Evolutionary conservation across 2,113 vertebrate species (phyloP).

Genomic region (Cottus gobio): DNA sequence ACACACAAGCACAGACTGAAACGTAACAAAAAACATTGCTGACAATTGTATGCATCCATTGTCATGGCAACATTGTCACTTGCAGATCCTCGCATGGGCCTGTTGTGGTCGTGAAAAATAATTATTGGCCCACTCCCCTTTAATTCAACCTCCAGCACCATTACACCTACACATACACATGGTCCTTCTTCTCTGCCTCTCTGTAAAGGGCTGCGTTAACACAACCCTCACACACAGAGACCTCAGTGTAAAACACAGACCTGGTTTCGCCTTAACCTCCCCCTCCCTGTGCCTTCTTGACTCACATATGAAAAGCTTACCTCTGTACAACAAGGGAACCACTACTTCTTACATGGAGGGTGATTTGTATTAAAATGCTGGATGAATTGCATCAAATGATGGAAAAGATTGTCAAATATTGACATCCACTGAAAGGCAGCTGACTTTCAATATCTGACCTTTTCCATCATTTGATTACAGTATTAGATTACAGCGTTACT

Average conservation of each 20-base stretch:
- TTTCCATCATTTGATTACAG: slow-evolving; percentile 22
- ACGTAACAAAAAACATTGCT: slow-evolving; percentile 46
- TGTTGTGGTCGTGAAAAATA: slow-evolving; percentile 31
- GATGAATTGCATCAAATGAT: too few species aligned
- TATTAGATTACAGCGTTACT: neutral
- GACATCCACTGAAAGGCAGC: too few species aligned
- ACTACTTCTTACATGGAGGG: neutral
- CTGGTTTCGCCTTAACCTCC: slow-evolving; percentile 6
- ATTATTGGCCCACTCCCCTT: neutral
- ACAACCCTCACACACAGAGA: slow-evolving; percentile 67
- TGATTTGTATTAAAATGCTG: slow-evolving; percentile 18
- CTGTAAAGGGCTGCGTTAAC: slow-evolving; percentile 48
- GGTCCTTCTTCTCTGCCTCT: slow-evolving; percentile 54
- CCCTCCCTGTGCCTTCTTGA: slow-evolving; percentile 32
- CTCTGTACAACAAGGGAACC: slow-evolving; percentile 28
- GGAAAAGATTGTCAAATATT: too few species aligned
- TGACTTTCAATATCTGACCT: neutral
- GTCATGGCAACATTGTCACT: slow-evolving; percentile 54
- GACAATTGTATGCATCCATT: slow-evolving; percentile 50
- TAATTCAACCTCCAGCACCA: slow-evolving; percentile 13
- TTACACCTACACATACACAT: slow-evolving; percentile 44
- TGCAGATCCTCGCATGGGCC: slow-evolving; percentile 48
- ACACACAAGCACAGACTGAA: slow-evolving; percentile 1
- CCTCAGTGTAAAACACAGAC: slow-evolving; percentile 64
- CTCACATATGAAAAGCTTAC: slow-evolving; percentile 37